Base-by-base conservation (phyloP, 1,140 invertebrate genomes). In the Matsumurasca onukii region DNA sequence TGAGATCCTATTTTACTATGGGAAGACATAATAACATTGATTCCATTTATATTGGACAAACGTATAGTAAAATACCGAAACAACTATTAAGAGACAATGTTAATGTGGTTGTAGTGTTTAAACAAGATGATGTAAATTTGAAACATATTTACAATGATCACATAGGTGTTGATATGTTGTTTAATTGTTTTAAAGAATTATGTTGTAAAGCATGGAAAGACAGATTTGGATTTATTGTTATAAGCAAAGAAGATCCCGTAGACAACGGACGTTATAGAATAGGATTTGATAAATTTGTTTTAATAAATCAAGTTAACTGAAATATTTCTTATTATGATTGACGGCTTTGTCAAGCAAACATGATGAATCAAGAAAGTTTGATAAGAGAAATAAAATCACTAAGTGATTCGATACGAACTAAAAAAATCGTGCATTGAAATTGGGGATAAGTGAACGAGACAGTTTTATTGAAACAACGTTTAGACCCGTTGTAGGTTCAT, bases 71-170 rank as follows among this genome's bases (percentile, higher is more conserved):
- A 51, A 77, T 79, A 49, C 77, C 77, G 5, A 81, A 81, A 75
- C 77, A 78, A 71, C 63, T 80, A 15, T 71, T 79, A 48, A 70
- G 76, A 29, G 78, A 79, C 70, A 80, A 79, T 74, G 73, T 74
- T 5, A 80, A 80, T 70, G 73, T 81, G 22, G 68, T 81, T 24
- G 70, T 78, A 51, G 1, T 80, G 17, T 81, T 81, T 68, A 75
- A 74, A 68, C 77, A 80, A 71, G 77, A 81, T 75, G 74, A 77
- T 49, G 71, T 74, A 5, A 81, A 81, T 74, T 64, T 79, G 5
- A 77, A 74, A 70, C 78, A 79, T 71, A 66, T 79, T 17, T 80
- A 79, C 70, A 73, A 78, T 73, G 78, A 80, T 74, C 75, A 78
- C 34, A 67, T 81, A 78, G 45, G 29, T n/a, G 24, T 30, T 31